Conservation (phyloP, 1,140 invertebrate genomes). For the Cotesia chilonis region DNA sequence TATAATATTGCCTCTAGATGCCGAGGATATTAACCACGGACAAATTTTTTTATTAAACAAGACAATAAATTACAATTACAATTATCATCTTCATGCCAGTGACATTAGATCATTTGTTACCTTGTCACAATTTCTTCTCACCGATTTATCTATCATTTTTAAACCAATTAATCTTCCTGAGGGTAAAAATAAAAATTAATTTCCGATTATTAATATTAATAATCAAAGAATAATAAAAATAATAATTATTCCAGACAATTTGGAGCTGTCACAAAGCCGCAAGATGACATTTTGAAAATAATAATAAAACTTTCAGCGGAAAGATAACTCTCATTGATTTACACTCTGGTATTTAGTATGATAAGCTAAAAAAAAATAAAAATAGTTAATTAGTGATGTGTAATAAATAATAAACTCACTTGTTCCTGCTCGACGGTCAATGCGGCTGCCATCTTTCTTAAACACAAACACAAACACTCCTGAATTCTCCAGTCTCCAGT, state of each 20-base stretch:
- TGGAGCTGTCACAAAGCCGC: too few species aligned
- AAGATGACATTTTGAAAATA: too few species aligned
- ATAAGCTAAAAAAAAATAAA: slow-evolving; percentile 10
- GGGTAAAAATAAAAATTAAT: too few species aligned
- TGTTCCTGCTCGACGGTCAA: slow-evolving; percentile 75
- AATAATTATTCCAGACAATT: too few species aligned
- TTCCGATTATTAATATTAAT: too few species aligned
- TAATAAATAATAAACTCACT: slow-evolving; percentile 66
- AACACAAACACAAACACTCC: slow-evolving; percentile 15
- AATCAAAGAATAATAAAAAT: too few species aligned
- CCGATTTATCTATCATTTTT: not conserved
- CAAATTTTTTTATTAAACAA: slow-evolving; percentile 14
- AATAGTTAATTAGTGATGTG: slow-evolving; percentile 31
- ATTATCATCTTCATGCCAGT: too few species aligned
- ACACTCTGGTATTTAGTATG: not conserved
- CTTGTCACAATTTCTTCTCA: not conserved
- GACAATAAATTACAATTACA: not conserved
- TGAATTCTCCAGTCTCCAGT: too few species aligned
- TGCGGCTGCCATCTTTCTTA: slow-evolving; percentile 72
- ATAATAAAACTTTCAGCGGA: too few species aligned
- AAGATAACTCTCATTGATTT: too few species aligned
- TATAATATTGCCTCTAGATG: slow-evolving; percentile 26
- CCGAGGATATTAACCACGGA: slow-evolving; percentile 22
- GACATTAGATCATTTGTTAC: too few species aligned
- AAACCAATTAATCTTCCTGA: too few species aligned